Evolutionary conservation across 2,888 invertebrate species (phyloP), one percentile per base, ranked within the genome.

Genomic region (Zonitis immaculata): DNA sequence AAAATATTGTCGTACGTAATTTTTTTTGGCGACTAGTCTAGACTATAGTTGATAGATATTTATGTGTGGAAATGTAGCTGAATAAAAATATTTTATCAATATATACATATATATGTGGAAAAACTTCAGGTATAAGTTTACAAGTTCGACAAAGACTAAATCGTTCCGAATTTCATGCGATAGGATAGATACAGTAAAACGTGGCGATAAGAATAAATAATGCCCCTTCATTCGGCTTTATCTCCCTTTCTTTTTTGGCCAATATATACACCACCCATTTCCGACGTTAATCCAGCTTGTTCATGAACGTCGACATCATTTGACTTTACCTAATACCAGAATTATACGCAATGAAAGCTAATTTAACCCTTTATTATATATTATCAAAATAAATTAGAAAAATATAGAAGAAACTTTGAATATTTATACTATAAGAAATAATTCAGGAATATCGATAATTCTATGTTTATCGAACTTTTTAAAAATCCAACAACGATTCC

Each of bases 161-260:
- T 66, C 66, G 65, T 66, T 61, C 56, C 57, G 64, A 69, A 66
- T 70, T 69, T 69, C 68, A 68, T 68, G 69, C 69, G 66, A 70
- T 70, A 66, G 65, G 64, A 39, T 11, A 39, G 39, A 65, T 67
- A 63, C 69, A 67, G 66, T 68, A 70, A 71, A 72, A 71, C 66
- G 66, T 59, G 63, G 66, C 68, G 73, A 73, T 73, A 73, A 73
- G 72, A 70, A 73, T 72, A 73, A 73, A 73, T 72, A 73, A 73
- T 68, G 69, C 64, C 63, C 66, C 64, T 64, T 69, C 68, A 70
- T 72, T 70, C 66, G 68, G 66, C 65, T 70, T 70, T 73, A 70
- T 73, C 70, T 67, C 66, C 63, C 63, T 61, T 64, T 68, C 69
- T 68, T 71, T n/a, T 66, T 68, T 60, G 63, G 69, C 66, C 68